These are phyloP conservation scores for Brachionus rotundiformis DNA, from an alignment of 1,140 invertebrate genomes.

Conservation along the genomic window DNA sequence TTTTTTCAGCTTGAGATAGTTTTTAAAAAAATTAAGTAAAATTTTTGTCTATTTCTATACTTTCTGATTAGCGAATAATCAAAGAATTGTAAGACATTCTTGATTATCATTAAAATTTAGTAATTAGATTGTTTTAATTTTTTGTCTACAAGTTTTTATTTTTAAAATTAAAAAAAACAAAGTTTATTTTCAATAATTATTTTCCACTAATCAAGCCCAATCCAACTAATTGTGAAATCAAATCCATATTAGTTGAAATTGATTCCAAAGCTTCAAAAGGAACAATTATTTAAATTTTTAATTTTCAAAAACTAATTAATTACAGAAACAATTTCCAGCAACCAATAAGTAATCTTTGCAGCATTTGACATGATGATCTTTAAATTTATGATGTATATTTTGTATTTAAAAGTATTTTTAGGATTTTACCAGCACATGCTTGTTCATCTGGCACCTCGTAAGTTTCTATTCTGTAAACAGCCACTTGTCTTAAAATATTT, in stretches of 20 bases:
- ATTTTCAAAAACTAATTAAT: neutral
- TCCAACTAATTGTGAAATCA: slow-evolving; percentile 10
- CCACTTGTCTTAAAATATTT: slow-evolving; percentile 27
- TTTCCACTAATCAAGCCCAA: slow-evolving; percentile 46
- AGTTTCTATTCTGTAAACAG: slow-evolving; percentile 15
- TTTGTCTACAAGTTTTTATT: neutral
- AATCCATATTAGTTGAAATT: slow-evolving; percentile 33
- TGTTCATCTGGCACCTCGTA: slow-evolving; percentile 51
- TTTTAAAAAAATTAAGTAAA: too few relatives aligned
- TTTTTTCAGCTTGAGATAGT: too few relatives aligned
- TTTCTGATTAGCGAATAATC: too few relatives aligned
- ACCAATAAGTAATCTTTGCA: slow-evolving; percentile 28
- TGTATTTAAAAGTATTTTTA: neutral
- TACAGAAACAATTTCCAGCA: slow-evolving; percentile 47
- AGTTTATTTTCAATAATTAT: too few relatives aligned
- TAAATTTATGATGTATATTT: neutral
- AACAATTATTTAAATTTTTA: neutral
- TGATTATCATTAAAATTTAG: too few relatives aligned
- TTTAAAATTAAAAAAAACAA: slow-evolving; percentile 1
- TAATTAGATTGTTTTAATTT: neutral
- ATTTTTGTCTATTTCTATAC: too few relatives aligned
- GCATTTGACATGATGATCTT: slow-evolving; percentile 52
- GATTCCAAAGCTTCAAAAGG: slow-evolving; percentile 18
- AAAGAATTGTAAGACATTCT: too few relatives aligned
- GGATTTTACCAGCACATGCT: neutral